Base-by-base conservation (phyloP, 2,113 vertebrate species). In the Macrotus californicus region DNA sequence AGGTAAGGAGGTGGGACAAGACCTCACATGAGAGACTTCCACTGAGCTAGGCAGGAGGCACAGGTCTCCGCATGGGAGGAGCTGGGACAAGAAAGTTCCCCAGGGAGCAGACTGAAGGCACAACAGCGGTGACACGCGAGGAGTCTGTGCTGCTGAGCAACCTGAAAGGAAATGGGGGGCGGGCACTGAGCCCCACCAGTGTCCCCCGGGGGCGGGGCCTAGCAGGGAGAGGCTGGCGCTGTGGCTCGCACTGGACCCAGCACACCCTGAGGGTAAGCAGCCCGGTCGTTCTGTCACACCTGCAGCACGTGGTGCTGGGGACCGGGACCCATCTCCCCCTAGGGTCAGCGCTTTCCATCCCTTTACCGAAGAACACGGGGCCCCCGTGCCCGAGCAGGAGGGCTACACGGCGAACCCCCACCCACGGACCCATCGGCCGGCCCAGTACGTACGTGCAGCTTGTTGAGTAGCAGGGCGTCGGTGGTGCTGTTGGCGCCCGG, bases 401-500 rank as follows among this genome's bases (percentile, higher is more conserved):
- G 46, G 13, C 10, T 39, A 19, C 7, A 21, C 2, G 56, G 10
- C 9, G 41, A 43, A 2, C 5, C 19, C n/a, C 36, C 46, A 16
- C 56, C 56, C 22, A 11, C 21, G 8, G 56, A 26, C 22, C 56
- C 24, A 3, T 21, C 21, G 2, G 54, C 22, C 75, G 6, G 69
- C 69, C 22, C 3, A 22, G 39, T 46, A 83, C 80, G 0, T 97
- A 99, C 99, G 0, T 99, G 99, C 87, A 99, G 98, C 91, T 99
- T 99, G 94, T 98, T 99, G 91, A 99, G 99, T 10, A 99, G 98
- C 54, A 99, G 98, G 0, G 99, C 99, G 80, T 99, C 99, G 0
- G 99, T 99, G 0, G 99, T 99, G 98, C 98, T 99, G 98, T 99
- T 99, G 39, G 99, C 99, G 41, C 99, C 99, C 0, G 99, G 99